phyloP scores from a whole-genome alignment of 2,797 vertebrate genomes.

The Dendrocincla tyrannina region DNA sequence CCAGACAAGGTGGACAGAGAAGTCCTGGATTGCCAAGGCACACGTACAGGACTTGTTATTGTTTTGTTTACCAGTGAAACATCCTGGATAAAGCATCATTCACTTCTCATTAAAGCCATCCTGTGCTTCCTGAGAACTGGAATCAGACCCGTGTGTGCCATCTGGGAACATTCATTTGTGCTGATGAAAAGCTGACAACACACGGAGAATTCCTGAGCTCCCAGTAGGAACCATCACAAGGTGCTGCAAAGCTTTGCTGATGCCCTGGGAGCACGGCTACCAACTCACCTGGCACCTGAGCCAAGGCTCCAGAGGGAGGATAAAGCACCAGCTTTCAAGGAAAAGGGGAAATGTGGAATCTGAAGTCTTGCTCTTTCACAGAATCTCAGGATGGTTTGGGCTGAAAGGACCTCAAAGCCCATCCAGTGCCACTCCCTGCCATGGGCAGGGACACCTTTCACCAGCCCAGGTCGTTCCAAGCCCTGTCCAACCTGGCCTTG shows the following conservation, averaged over 20 bases:
- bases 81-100: slow-evolving; percentile 9
- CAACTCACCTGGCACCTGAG: neutral
- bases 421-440: neutral
- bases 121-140: neutral
- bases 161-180: neutral
- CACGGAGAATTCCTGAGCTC: neutral
- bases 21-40: neutral
- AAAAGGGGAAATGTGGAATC: neutral
- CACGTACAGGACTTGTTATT: neutral
- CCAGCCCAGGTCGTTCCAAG: too few relatives aligned
- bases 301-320: neutral
- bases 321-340: neutral
- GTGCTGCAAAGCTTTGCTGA: neutral
- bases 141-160: neutral
- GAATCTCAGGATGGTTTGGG: neutral
- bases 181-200: neutral
- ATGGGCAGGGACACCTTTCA: too few relatives aligned
- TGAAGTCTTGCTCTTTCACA: neutral
- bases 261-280: neutral
- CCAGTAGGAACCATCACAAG: neutral
- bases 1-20: neutral
- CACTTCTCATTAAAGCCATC: slow-evolving; percentile 8
- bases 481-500: too few relatives aligned
- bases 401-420: neutral
- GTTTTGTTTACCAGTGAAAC: slow-evolving; percentile 7